phyloP scores from a whole-genome alignment of 1,140 invertebrate genomes.

The Chrysomallon squamiferum region DNA sequence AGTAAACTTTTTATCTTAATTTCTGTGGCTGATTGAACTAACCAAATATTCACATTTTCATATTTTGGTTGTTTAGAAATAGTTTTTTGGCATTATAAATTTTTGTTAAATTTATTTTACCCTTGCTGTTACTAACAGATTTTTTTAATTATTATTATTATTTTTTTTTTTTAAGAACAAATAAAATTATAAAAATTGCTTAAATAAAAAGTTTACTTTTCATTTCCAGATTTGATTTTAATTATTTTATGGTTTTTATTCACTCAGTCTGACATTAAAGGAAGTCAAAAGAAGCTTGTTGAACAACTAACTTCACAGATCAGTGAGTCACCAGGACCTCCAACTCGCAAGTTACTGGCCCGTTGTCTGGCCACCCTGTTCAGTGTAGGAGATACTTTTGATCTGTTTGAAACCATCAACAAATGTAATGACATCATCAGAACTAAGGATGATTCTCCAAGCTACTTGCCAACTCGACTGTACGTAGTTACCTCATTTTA shows the following conservation, averaged over 20 bases:
- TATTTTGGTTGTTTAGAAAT: no score
- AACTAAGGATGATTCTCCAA: conserved; percentile 96
- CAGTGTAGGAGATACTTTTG: conserved; percentile 95
- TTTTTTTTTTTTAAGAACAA: no score
- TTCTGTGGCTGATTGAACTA: no score
- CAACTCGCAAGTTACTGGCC: conserved; percentile 90
- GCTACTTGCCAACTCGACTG: conserved; percentile 91
- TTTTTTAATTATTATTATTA: no score
- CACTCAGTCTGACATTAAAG: conserved; percentile 92
- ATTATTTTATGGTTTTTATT: conserved; percentile 18
- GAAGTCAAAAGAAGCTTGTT: conserved; percentile 93
- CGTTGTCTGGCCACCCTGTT: conserved; percentile 93
- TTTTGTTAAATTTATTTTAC: no score
- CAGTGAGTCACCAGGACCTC: conserved; percentile 85
- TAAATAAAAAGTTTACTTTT: no score
- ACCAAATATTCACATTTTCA: no score
- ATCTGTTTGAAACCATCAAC: conserved; percentile 97
- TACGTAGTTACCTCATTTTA: conserved; percentile 69
- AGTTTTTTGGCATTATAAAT: no score
- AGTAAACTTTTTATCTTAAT: no score
- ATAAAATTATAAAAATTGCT: no score
- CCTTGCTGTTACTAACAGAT: no score
- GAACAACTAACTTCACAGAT: conserved; percentile 91
- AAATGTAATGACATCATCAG: conserved; percentile 97
- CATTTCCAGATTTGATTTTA: no score